These are phyloP conservation scores for Aspidoscelis tigris DNA, from an alignment of 2,113 vertebrate genomes.

Conservation along the genomic window DNA sequence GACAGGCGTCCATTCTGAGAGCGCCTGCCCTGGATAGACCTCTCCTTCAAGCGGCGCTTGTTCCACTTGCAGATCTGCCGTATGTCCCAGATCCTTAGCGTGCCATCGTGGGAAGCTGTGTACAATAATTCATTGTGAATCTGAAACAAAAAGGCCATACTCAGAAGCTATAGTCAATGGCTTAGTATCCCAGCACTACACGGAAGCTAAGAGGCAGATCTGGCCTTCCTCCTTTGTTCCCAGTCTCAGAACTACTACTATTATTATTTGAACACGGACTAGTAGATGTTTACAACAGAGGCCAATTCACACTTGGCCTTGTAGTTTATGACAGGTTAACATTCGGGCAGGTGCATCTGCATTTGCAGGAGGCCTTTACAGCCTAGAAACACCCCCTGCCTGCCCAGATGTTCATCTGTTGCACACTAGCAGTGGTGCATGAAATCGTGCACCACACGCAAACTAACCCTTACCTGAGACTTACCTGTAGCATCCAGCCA, in stretches of 20 bases:
- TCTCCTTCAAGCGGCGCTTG: slow-evolving; percentile 60
- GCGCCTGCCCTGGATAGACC: slow-evolving; percentile 59
- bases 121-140: slow-evolving; percentile 80
- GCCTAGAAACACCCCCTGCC: too few relatives aligned
- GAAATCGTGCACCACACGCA: too few relatives aligned
- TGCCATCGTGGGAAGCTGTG: slow-evolving; percentile 81
- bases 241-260: not conserved
- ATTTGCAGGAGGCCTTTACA: too few relatives aligned
- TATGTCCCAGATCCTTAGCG: slow-evolving; percentile 79
- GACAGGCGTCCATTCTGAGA: slow-evolving; percentile 74
- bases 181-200: not conserved
- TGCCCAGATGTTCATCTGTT: too few relatives aligned
- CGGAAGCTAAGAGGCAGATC: slow-evolving; percentile 22
- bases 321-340: too few relatives aligned
- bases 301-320: too few relatives aligned
- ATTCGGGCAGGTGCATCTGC: too few relatives aligned
- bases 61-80: slow-evolving; percentile 70
- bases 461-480: too few relatives aligned
- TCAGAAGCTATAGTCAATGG: accelerated
- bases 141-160: slow-evolving; percentile 65
- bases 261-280: too few relatives aligned
- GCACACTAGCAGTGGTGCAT: too few relatives aligned
- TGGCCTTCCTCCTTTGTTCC: not conserved
- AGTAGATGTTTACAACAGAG: too few relatives aligned
- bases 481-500: too few relatives aligned